Evolutionary conservation across 2,888 invertebrate genomes (phyloP), one percentile per base, ranked within the genome.

Genomic region (Rugalucina vietnamica): DNA sequence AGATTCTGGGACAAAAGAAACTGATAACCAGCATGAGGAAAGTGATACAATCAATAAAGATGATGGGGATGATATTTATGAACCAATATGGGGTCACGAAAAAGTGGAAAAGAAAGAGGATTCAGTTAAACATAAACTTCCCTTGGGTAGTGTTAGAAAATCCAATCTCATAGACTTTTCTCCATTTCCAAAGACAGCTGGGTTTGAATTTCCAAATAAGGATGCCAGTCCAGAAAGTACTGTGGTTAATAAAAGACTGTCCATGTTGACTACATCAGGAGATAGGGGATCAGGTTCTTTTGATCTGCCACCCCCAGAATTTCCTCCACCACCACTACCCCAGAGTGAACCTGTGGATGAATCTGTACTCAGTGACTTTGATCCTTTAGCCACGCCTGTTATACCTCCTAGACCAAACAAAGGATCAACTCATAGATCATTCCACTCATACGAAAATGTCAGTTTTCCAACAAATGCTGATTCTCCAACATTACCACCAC

Each of bases 321-420:
- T 87, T 86, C 76, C 86, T 24, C 89, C 89, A 1, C 89, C 89
- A 18, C 89, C 89, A 24, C 75, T 89, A 10, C 89, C 89, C 50
- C 36, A 70, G 18, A 34, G 76, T 65, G 49, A n/a, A 24, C 21
- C 60, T 1, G 37, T 39, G 65, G 81, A 82, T 76, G 69, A 79
- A 14, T 74, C 65, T n/a, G 65, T 65, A 18, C 29, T 82, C 10
- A 49, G 76, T 27, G 86, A 88, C 34, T 86, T 88, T 82, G 88
- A 88, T 70, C 86, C 88, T 18, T 73, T 88, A 10, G 27, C 72
- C 21, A 37, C 49, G n/a, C 89, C 87, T 4, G 76, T 81, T 37
- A 32, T 87, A 8, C 89, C 89, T 34, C 85, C 86, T 49, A 85
- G 87, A 76, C 84, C 85, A 39, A 21, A 69, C 21, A 74, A 80